Evolutionary conservation across 2,113 vertebrate species (phyloP).

Genomic region (Chaetorhynchus papuensis): DNA sequence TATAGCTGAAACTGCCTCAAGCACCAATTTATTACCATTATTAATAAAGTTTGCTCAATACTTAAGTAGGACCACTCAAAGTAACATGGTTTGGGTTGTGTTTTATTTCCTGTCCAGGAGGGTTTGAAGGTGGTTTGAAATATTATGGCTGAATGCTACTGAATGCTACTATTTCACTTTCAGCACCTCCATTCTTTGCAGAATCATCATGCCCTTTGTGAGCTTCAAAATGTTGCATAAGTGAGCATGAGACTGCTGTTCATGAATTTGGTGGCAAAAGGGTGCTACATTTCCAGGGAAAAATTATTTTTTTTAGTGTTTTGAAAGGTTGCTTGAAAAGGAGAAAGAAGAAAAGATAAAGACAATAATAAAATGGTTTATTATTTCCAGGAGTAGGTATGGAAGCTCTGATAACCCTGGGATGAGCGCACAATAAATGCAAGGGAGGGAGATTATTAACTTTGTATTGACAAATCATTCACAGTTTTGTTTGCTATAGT

Average conservation of each 20-base stretch:
- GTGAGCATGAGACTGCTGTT: not conserved
- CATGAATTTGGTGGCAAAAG: not conserved
- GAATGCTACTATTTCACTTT: not conserved
- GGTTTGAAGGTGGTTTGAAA: not conserved
- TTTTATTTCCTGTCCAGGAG: not conserved
- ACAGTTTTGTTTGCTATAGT: conserved; percentile 31
- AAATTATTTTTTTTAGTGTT: not conserved
- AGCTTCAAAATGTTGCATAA: not conserved
- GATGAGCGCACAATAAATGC: conserved; percentile 5
- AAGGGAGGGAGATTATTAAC: conserved; percentile 39
- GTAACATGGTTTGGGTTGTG: not conserved
- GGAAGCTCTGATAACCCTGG: conserved; percentile 25
- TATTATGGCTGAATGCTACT: not conserved
- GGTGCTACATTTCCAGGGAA: not conserved
- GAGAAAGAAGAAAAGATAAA: conserved; percentile 38
- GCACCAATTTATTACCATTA: conserved; percentile 74
- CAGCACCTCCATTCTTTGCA: not conserved
- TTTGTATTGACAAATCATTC: conserved; percentile 42
- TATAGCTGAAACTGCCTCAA: conserved; percentile 77
- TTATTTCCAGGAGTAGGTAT: conserved; percentile 31
- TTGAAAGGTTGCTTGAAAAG: not conserved
- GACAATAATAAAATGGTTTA: conserved; percentile 57
- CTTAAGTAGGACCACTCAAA: conserved; percentile 77
- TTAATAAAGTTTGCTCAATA: conserved; percentile 63
- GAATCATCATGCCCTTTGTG: not conserved